These are phyloP conservation scores for Silurus meridionalis DNA, from an alignment of 2,113 vertebrate genomes.

Conservation along the genomic window DNA sequence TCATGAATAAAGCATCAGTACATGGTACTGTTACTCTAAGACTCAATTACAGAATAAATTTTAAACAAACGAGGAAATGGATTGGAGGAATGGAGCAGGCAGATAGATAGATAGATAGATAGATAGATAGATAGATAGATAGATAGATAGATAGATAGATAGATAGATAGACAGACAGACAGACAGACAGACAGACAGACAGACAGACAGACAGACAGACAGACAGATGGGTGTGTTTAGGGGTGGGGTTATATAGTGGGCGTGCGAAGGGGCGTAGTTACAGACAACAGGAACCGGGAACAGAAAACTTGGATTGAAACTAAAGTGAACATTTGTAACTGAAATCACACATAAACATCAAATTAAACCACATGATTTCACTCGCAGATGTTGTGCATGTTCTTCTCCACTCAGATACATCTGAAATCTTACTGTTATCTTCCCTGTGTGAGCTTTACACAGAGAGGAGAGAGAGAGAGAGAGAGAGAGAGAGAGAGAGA, in stretches of 20 bases:
- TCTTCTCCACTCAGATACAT: not conserved
- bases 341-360: not conserved
- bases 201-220: too few species aligned
- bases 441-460: not conserved
- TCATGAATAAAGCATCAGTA: too few species aligned
- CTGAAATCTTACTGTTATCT: not conserved
- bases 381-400: not conserved
- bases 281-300: not conserved
- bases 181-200: too few species aligned
- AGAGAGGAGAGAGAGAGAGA: not conserved
- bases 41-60: constrained; percentile 18
- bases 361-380: not conserved
- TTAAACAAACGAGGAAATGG: not conserved
- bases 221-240: too few species aligned
- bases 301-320: not conserved
- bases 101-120: too few species aligned
- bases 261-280: not conserved
- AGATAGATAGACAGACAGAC: too few species aligned
- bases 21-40: not conserved
- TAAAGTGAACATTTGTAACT: not conserved
- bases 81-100: not conserved
- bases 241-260: not conserved
- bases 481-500: not conserved
- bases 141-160: too few species aligned
- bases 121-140: too few species aligned